Percentiles rank a stretch among this genome's conserved stretches.
These are phyloP conservation scores for Erynnis tages DNA, from an alignment of 2,888 invertebrate species.

Conservation along the genomic window DNA sequence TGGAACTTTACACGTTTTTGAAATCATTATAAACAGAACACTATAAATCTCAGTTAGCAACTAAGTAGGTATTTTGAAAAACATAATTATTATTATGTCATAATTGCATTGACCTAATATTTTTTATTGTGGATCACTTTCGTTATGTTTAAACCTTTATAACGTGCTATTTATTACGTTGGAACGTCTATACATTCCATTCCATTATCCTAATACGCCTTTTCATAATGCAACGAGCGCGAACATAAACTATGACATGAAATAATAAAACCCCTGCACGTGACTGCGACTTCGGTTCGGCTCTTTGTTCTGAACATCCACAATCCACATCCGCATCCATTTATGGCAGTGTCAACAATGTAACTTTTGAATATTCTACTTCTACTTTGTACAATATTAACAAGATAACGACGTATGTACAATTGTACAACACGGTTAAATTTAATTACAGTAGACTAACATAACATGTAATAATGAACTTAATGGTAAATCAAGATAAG, in stretches of 20 bases:
- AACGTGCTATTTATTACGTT: neutral
- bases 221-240: slow-evolving; percentile 20
- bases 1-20: too few relatives aligned
- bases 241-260: slow-evolving; percentile 16
- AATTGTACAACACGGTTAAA: too few relatives aligned
- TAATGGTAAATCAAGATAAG: too few relatives aligned
- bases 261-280: slow-evolving; percentile 25
- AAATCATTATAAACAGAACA: too few relatives aligned
- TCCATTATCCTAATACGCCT: slow-evolving; percentile 25
- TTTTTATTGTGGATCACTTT: neutral
- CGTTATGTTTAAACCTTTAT: neutral
- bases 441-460: too few relatives aligned
- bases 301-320: slow-evolving; percentile 27
- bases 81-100: too few relatives aligned
- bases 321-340: slow-evolving; percentile 15
- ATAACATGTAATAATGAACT: too few relatives aligned
- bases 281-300: slow-evolving; percentile 30
- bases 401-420: too few relatives aligned
- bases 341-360: slow-evolving; percentile 12
- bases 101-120: too few relatives aligned
- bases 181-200: slow-evolving; percentile 12
- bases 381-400: too few relatives aligned
- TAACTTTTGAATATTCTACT: neutral
- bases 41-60: too few relatives aligned
- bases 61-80: too few relatives aligned